phyloP scores from a whole-genome alignment of 2,113 vertebrate species.

The Collichthys lucidus region DNA sequence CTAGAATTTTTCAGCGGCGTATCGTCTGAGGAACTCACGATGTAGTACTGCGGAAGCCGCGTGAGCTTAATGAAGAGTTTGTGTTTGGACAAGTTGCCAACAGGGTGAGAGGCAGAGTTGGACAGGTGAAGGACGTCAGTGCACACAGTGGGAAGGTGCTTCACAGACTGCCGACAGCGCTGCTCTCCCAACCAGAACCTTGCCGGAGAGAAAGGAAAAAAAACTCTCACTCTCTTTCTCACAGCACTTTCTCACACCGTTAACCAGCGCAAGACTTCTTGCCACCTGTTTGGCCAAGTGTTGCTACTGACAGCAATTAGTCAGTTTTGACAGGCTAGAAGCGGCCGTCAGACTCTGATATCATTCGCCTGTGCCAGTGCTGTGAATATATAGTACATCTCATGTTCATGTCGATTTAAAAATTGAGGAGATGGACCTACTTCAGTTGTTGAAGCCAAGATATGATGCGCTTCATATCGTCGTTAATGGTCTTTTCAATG shows the following conservation, averaged over 20 bases:
- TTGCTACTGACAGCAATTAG: conserved; percentile 18
- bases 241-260: background rate
- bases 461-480: conserved; percentile 95
- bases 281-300: conserved; percentile 30
- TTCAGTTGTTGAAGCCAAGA: conserved; percentile 97
- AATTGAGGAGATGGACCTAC: conserved; percentile 80
- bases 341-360: conserved; percentile 24
- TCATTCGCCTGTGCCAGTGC: background rate
- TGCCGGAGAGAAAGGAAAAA: conserved; percentile 29
- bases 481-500: conserved; percentile 96
- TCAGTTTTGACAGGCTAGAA: conserved; percentile 17
- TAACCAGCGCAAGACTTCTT: conserved; percentile 20
- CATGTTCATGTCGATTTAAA: background rate
- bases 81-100: conserved; percentile 94
- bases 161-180: conserved; percentile 97
- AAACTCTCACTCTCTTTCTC: background rate
- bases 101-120: conserved; percentile 91
- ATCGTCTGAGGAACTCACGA: conserved; percentile 86
- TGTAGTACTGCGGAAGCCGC: conserved; percentile 96
- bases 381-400: background rate
- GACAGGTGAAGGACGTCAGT: conserved; percentile 93
- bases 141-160: conserved; percentile 95
- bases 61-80: conserved; percentile 97
- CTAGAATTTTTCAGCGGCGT: background rate
- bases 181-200: conserved; percentile 99